Evolutionary conservation across 2,888 invertebrate species (phyloP).

Genomic region (Seira sanloemensis): DNA sequence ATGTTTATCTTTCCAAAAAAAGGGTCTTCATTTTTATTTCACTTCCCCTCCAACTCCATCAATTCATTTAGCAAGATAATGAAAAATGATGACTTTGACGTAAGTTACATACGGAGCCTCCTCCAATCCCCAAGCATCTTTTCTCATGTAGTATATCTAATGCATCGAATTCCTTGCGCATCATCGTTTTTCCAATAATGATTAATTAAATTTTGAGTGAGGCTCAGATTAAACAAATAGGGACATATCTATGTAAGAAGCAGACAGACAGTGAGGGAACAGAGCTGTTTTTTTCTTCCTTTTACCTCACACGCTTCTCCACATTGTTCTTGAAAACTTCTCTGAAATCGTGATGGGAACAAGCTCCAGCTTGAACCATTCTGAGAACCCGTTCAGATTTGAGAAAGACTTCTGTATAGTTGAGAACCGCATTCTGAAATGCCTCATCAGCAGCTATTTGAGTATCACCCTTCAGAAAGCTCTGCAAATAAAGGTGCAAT

Average conservation of each 20-base stretch:
- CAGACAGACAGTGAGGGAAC: neutral
- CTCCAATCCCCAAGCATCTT: no score
- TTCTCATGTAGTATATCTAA: no score
- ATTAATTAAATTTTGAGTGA: no score
- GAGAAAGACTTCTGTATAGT: conserved; percentile 95
- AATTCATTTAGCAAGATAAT: no score
- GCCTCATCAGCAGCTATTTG: conserved; percentile 98
- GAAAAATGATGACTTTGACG: no score
- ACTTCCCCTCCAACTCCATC: no score
- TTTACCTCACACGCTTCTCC: conserved; percentile 95
- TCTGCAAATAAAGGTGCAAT: conserved; percentile 79
- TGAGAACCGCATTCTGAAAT: conserved; percentile 98
- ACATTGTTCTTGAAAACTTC: conserved; percentile 99
- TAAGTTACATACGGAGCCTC: no score
- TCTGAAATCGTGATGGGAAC: conserved; percentile 98
- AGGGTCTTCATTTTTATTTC: no score
- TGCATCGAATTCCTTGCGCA: no score
- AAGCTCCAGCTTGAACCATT: conserved; percentile 98
- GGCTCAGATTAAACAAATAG: no score
- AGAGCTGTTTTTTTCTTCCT: conserved; percentile 43
- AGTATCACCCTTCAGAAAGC: conserved; percentile 98
- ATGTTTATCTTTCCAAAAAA: no score
- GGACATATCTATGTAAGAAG: neutral
- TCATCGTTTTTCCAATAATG: no score
- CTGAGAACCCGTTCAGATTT: conserved; percentile 96